Evolutionary conservation across 30 jellyfish, hydroid and myxozoan species (phyloP).

Genomic region (Chironex yamaguchii): DNA sequence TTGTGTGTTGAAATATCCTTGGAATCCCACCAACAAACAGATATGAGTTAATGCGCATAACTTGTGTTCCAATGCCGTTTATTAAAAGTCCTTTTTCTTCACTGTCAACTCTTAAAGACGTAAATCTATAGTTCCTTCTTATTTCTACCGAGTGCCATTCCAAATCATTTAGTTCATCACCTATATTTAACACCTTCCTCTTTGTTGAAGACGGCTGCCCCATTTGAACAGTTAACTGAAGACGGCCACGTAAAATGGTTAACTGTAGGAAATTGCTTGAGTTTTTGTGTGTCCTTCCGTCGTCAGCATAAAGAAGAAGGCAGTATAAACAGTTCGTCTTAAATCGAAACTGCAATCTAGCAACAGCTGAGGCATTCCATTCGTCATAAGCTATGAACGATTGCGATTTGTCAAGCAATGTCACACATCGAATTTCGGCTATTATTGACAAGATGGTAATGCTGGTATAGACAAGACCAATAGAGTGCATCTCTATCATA

Average conservation of each 20-base stretch:
- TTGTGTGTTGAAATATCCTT: not conserved
- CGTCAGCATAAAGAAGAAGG: conserved; percentile 71
- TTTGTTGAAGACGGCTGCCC: conserved; percentile 38
- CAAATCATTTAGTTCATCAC: conserved; percentile 74
- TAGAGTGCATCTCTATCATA: not conserved
- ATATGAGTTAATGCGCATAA: conserved; percentile 59
- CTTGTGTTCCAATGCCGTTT: conserved; percentile 22
- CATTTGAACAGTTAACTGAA: conserved; percentile 74
- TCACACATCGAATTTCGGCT: conserved; percentile 31
- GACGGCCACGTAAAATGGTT: conserved; percentile 61
- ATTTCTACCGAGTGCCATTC: conserved; percentile 82
- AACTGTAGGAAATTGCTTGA: conserved; percentile 59
- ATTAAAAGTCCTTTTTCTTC: conserved; percentile 12
- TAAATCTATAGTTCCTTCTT: conserved; percentile 20
- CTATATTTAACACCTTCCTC: conserved; percentile 39
- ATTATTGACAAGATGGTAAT: not conserved
- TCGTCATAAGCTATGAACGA: conserved; percentile 79
- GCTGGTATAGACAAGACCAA: not conserved
- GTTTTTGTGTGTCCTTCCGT: conserved; percentile 31
- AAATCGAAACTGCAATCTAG: conserved; percentile 72
- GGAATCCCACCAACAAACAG: conserved; percentile 88
- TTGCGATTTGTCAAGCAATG: conserved; percentile 46
- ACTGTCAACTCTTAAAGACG: conserved; percentile 61
- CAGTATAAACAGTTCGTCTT: conserved; percentile 71
- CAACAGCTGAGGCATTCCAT: conserved; percentile 77